phyloP scores from a whole-genome alignment of 2,888 invertebrate species.

The Philopedon plagiatum region DNA sequence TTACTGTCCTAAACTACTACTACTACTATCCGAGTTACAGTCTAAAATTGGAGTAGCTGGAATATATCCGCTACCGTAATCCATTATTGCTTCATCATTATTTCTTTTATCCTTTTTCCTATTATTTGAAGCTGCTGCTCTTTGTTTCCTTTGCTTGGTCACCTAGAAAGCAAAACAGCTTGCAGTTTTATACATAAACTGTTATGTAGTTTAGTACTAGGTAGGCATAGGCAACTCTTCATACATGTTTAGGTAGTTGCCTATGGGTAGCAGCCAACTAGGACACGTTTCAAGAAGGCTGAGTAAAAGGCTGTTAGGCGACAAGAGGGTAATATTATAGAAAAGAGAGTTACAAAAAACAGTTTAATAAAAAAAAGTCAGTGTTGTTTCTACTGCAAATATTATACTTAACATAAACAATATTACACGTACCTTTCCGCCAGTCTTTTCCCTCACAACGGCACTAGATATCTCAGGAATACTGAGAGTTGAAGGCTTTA shows the following conservation, averaged over 20 bases:
- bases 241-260: too few relatives aligned
- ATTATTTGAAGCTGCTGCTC: constrained; percentile 40
- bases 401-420: neutral
- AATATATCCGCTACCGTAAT: constrained; percentile 52
- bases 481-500: constrained; percentile 76
- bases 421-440: constrained; percentile 72
- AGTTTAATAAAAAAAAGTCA: too few relatives aligned
- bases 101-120: constrained; percentile 53
- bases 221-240: too few relatives aligned
- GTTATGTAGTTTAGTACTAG: too few relatives aligned
- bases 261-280: too few relatives aligned
- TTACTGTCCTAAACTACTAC: constrained; percentile 41
- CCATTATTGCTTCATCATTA: constrained; percentile 35
- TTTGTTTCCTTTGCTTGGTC: constrained; percentile 60
- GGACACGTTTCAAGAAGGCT: too few relatives aligned
- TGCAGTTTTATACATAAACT: too few relatives aligned
- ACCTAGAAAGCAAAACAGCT: constrained; percentile 53
- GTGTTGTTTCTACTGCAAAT: neutral
- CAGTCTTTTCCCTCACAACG: constrained; percentile 67
- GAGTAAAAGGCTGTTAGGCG: too few relatives aligned
- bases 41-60: constrained; percentile 53
- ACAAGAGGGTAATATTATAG: too few relatives aligned
- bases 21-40: constrained; percentile 51
- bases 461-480: constrained; percentile 69
- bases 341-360: too few relatives aligned